Percentiles rank a stretch among this genome's conserved stretches.
Evolutionary conservation across 92 coral and sea anemone genomes (phyloP).

Genomic region (Umimayanthus kanabou): DNA sequence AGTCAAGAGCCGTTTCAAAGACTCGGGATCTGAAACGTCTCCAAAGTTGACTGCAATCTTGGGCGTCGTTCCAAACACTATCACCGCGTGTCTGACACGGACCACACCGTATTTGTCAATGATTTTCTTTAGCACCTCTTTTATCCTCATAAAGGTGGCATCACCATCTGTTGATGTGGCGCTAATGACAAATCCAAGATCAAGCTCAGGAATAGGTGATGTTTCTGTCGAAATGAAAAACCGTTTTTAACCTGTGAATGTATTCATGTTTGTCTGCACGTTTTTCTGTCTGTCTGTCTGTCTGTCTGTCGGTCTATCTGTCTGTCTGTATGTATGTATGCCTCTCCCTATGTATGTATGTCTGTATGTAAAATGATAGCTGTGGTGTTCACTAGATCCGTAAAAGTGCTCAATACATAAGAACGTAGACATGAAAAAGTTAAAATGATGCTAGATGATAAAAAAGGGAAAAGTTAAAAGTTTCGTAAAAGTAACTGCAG

Average conservation of each 20-base stretch:
- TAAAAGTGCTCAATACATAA: too few species aligned
- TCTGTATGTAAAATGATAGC: neutral
- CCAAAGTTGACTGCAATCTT: conserved; percentile 43
- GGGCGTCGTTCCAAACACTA: conserved; percentile 60
- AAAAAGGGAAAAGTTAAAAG: too few species aligned
- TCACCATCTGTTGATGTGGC: conserved; percentile 56
- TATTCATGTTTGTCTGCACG: too few species aligned
- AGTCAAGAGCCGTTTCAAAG: conserved; percentile 44
- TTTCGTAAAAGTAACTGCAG: too few species aligned
- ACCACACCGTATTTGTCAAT: conserved; percentile 59
- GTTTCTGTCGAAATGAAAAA: conserved; percentile 37
- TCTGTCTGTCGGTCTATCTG: too few species aligned
- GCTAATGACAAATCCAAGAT: conserved; percentile 79
- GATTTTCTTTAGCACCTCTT: conserved; percentile 65
- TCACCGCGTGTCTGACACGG: conserved; percentile 62
- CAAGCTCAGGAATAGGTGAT: conserved; percentile 66
- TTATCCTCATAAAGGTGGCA: conserved; percentile 53
- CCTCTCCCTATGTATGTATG: neutral
- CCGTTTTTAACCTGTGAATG: neutral
- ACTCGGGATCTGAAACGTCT: conserved; percentile 37
- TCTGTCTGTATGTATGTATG: too few species aligned
- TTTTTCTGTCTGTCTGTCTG: too few species aligned
- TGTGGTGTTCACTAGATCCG: too few species aligned
- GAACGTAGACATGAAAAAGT: too few species aligned
- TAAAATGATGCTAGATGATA: too few species aligned